phyloP scores from a whole-genome alignment of 2,888 invertebrate species.

The Caenorhabditis doughertyi region DNA sequence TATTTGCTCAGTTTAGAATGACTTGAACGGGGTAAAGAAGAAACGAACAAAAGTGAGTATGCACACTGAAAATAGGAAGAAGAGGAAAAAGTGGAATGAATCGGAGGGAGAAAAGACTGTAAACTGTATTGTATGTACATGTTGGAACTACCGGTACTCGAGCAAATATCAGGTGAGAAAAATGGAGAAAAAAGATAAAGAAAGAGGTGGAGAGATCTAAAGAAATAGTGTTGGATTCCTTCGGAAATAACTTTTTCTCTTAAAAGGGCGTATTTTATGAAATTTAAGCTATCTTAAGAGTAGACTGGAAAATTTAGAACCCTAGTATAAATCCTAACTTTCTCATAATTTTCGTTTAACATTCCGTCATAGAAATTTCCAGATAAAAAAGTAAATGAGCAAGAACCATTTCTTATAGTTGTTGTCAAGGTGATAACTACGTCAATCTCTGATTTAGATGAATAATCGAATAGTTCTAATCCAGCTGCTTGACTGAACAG shows the following conservation, averaged over 20 bases:
- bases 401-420: not conserved
- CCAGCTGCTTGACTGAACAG: slow-evolving; percentile 11
- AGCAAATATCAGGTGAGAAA: slow-evolving; percentile 51
- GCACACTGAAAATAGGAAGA: slow-evolving; percentile 42
- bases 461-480: slow-evolving; percentile 10
- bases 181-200: slow-evolving; percentile 18
- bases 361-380: too few species aligned
- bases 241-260: too few species aligned
- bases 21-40: slow-evolving; percentile 4
- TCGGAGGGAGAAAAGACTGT: not conserved
- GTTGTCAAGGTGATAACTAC: slow-evolving; percentile 8
- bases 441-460: not conserved
- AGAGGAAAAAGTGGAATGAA: slow-evolving; percentile 1
- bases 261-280: too few species aligned
- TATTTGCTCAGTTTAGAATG: slow-evolving; percentile 17
- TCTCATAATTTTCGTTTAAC: too few species aligned
- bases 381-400: not conserved
- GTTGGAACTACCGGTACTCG: slow-evolving; percentile 43
- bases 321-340: too few species aligned
- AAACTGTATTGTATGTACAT: slow-evolving; percentile 13
- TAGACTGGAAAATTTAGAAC: too few species aligned
- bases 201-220: not conserved
- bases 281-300: too few species aligned
- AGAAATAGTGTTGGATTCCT: too few species aligned
- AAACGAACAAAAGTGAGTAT: slow-evolving; percentile 7